phyloP scores from a whole-genome alignment of 30 jellyfish, hydroid and myxozoan species.

The Aurelia sp. region DNA sequence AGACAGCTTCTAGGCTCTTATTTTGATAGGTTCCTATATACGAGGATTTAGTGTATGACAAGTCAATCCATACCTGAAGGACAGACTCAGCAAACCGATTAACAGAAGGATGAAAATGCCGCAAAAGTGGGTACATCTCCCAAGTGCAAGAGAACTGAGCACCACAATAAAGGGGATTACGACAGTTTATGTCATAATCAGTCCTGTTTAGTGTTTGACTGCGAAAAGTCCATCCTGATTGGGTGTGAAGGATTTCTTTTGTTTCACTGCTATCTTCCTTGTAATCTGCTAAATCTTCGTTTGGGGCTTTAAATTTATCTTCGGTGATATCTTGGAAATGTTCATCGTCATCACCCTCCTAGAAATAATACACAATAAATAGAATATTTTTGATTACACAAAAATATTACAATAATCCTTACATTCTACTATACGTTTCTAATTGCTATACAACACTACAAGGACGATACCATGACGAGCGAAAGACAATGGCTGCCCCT shows the following conservation, averaged over 20 bases:
- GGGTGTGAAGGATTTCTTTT: conserved; percentile 24
- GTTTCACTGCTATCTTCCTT: not conserved
- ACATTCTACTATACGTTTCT: too few species aligned
- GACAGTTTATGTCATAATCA: conserved; percentile 48
- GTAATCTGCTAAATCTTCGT: conserved; percentile 34
- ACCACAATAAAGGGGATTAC: conserved; percentile 94
- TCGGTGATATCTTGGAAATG: conserved; percentile 75
- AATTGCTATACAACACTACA: too few species aligned
- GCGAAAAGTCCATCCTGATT: conserved; percentile 79
- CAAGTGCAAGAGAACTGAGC: conserved; percentile 96
- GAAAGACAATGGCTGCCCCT: too few species aligned
- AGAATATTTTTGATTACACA: not conserved
- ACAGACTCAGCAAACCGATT: conserved; percentile 76
- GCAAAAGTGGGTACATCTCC: conserved; percentile 81
- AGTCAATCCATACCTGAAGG: conserved; percentile 37
- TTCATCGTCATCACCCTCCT: conserved; percentile 97
- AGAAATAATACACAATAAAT: not conserved
- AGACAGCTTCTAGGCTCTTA: too few species aligned
- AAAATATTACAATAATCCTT: too few species aligned
- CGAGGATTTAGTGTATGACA: too few species aligned
- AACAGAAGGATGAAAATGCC: conserved; percentile 96
- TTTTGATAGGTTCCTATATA: too few species aligned
- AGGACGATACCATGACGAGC: too few species aligned
- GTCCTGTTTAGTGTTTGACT: conserved; percentile 40
- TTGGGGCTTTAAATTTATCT: conserved; percentile 57